phyloP scores from a whole-genome alignment of 2,888 invertebrate genomes.

The Melieria omissa region DNA sequence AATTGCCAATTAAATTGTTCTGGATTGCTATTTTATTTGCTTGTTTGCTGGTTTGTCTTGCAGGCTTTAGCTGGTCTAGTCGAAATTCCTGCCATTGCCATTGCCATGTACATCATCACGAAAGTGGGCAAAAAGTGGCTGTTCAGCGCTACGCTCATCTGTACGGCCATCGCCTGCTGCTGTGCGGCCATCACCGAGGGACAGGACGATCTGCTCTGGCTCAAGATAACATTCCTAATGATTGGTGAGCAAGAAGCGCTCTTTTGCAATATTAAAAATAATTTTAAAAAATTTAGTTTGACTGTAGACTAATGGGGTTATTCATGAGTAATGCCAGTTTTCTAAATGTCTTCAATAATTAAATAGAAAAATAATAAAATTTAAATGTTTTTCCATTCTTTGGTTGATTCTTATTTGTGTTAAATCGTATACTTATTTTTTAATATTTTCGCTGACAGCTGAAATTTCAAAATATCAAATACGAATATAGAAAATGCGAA shows the following conservation, averaged over 20 bases:
- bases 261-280: slow-evolving; percentile 6
- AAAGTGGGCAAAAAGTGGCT: slow-evolving; percentile 80
- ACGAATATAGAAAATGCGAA: too few species aligned
- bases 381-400: too few species aligned
- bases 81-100: slow-evolving; percentile 81
- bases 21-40: not conserved
- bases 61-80: slow-evolving; percentile 77
- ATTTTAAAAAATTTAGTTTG: not conserved
- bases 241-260: slow-evolving; percentile 67
- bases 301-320: too few species aligned
- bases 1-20: not conserved
- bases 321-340: too few species aligned
- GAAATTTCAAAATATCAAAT: too few species aligned
- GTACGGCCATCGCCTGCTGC: slow-evolving; percentile 78
- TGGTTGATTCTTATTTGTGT: too few species aligned
- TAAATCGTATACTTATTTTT: too few species aligned
- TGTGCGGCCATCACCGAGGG: slow-evolving; percentile 70
- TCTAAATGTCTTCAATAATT: too few species aligned
- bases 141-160: slow-evolving; percentile 75
- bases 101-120: slow-evolving; percentile 80
- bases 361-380: too few species aligned
- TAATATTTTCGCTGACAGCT: too few species aligned
- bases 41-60: not conserved
- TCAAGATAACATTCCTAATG: slow-evolving; percentile 80
- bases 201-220: slow-evolving; percentile 72